These are phyloP conservation scores for Epizoanthus scotinus DNA, from an alignment of 92 coral and sea anemone species.

Conservation along the genomic window DNA sequence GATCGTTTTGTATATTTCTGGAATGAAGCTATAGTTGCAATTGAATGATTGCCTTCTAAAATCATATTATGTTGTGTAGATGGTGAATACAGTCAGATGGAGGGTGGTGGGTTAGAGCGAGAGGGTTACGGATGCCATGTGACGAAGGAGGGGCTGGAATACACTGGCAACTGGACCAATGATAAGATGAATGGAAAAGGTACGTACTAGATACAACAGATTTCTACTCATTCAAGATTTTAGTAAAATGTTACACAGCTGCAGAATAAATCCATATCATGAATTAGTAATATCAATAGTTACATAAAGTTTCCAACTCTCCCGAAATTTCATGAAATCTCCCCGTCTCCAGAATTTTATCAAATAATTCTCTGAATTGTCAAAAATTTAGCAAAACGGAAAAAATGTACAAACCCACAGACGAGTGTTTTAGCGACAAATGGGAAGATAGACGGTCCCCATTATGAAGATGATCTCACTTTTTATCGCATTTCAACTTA, in stretches of 20 bases:
- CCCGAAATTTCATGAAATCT: too few relatives aligned
- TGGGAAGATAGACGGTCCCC: too few relatives aligned
- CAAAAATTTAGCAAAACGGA: too few relatives aligned
- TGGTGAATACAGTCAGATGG: slow-evolving; percentile 87
- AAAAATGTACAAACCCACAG: too few relatives aligned
- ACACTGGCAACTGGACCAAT: slow-evolving; percentile 85
- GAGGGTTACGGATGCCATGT: slow-evolving; percentile 85
- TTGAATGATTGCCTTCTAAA: too few relatives aligned
- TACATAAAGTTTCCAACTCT: background rate
- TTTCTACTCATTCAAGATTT: background rate
- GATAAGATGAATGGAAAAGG: slow-evolving; percentile 98
- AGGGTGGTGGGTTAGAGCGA: slow-evolving; percentile 78
- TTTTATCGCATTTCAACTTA: too few relatives aligned
- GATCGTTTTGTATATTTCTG: too few relatives aligned
- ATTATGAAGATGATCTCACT: too few relatives aligned
- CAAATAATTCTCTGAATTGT: too few relatives aligned
- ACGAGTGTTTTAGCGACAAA: too few relatives aligned
- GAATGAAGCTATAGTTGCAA: too few relatives aligned
- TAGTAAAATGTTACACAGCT: background rate
- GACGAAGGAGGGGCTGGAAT: slow-evolving; percentile 74
- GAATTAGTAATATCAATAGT: background rate
- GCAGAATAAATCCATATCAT: background rate
- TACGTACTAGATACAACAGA: slow-evolving; percentile 13
- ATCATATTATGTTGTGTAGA: slow-evolving; percentile 27
- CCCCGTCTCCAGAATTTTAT: too few relatives aligned